Evolutionary conservation across 2,888 invertebrate genomes (phyloP).

Genomic region (Tetranychus piercei): DNA sequence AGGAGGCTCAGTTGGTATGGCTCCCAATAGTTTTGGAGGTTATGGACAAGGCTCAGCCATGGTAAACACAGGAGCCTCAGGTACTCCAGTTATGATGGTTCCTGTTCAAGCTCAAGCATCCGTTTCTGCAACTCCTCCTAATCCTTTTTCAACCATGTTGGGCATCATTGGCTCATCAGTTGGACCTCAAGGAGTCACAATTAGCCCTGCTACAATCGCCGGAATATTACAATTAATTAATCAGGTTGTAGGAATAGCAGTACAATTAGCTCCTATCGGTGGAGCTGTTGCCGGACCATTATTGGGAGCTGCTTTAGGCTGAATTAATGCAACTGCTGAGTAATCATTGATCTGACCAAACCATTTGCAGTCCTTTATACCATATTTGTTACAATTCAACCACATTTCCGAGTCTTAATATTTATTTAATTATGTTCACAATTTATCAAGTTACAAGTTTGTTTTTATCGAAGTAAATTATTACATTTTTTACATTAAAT

Average conservation of each 20-base stretch:
- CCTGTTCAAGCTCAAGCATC: background rate
- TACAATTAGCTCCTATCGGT: background rate
- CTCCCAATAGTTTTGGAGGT: background rate
- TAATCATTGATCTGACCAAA: too few species aligned
- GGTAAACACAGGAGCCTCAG: background rate
- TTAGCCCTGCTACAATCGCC: background rate
- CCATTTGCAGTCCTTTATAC: too few species aligned
- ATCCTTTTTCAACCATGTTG: background rate
- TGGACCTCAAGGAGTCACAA: background rate
- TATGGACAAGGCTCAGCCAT: background rate
- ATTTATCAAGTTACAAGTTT: too few species aligned
- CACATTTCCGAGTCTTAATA: too few species aligned
- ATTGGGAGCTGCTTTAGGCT: background rate
- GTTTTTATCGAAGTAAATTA: too few species aligned
- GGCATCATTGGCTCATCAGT: background rate
- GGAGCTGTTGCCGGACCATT: background rate
- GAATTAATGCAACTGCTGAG: background rate
- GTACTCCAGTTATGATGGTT: background rate
- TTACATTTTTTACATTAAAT: too few species aligned
- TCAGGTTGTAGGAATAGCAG: background rate
- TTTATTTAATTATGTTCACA: too few species aligned
- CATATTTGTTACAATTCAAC: too few species aligned
- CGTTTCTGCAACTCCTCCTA: background rate
- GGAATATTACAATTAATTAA: background rate
- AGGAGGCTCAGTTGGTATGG: background rate